A percentile compares a stretch with the other conserved stretches of the same genome.
These are phyloP conservation scores for Drosophila infuscata DNA, from an alignment of 2,888 invertebrate species.

Conservation along the genomic window DNA sequence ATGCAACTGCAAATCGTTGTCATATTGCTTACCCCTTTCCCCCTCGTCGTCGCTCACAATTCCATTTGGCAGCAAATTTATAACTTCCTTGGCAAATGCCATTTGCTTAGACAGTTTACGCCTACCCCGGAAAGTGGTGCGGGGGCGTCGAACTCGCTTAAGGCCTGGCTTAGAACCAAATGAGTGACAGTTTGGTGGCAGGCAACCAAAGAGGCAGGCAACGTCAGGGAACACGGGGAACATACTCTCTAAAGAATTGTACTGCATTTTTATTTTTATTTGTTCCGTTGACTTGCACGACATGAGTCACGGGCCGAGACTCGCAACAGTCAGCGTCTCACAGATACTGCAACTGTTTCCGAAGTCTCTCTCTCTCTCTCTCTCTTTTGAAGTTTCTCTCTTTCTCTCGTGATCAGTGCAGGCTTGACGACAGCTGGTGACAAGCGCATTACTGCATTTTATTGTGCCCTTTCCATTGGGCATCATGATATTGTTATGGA, in stretches of 20 bases:
- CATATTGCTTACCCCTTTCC: neutral
- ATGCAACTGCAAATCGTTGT: conserved; percentile 37
- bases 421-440: conserved; percentile 14
- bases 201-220: neutral
- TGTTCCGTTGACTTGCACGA: conserved; percentile 25
- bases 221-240: neutral
- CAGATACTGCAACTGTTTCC: conserved; percentile 23
- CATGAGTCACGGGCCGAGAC: conserved; percentile 45
- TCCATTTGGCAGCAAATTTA: conserved; percentile 78
- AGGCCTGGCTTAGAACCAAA: conserved; percentile 69
- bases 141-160: conserved; percentile 58
- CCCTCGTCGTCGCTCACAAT: conserved; percentile 49
- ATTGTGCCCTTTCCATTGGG: neutral
- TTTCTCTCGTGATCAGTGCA: neutral
- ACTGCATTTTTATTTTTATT: conserved; percentile 20
- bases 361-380: neutral
- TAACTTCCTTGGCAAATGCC: conserved; percentile 80
- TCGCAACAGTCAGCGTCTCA: conserved; percentile 6
- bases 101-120: conserved; percentile 80
- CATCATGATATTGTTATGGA: neutral
- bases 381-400: too few relatives aligned
- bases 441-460: conserved; percentile 1
- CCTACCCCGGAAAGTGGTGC: conserved; percentile 62
- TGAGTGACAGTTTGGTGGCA: conserved; percentile 54
- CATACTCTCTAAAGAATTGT: conserved; percentile 36